phyloP scores from a whole-genome alignment of 2,113 vertebrate genomes.

The Phycodurus eques region DNA sequence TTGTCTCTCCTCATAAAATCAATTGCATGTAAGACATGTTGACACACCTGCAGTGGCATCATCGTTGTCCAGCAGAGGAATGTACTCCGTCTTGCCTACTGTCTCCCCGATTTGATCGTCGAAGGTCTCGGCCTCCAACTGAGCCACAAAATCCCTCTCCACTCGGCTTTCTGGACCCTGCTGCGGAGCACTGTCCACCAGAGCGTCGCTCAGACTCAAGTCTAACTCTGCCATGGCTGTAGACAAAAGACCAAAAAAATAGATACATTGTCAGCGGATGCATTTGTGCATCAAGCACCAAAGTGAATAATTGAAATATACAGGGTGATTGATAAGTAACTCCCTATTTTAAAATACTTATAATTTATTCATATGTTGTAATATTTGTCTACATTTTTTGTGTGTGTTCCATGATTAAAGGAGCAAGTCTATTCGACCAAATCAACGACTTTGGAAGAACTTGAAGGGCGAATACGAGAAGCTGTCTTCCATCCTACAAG shows the following conservation, averaged over 20 bases:
- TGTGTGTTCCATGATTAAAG: no score
- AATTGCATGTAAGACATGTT: neutral
- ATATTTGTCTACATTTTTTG: no score
- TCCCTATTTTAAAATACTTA: no score
- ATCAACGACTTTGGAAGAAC: no score
- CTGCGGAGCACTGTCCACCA: conserved; percentile 78
- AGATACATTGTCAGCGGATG: neutral
- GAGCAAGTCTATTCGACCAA: no score
- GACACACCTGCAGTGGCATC: conserved; percentile 64
- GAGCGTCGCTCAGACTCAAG: conserved; percentile 88
- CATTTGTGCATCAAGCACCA: neutral
- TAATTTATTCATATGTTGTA: no score
- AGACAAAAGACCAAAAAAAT: conserved; percentile 1
- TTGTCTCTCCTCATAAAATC: neutral
- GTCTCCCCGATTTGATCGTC: conserved; percentile 90
- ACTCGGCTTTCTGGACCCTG: conserved; percentile 76
- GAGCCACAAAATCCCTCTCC: conserved; percentile 86
- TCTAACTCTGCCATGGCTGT: conserved; percentile 77
- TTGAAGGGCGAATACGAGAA: no score
- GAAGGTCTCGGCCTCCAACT: conserved; percentile 85
- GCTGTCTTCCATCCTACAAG: no score
- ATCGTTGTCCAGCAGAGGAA: conserved; percentile 85
- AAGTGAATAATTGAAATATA: no score
- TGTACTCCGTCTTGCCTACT: conserved; percentile 85
- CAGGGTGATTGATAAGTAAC: no score